Conservation (phyloP, 2,797 vertebrate species). For the Liasis olivaceus region DNA sequence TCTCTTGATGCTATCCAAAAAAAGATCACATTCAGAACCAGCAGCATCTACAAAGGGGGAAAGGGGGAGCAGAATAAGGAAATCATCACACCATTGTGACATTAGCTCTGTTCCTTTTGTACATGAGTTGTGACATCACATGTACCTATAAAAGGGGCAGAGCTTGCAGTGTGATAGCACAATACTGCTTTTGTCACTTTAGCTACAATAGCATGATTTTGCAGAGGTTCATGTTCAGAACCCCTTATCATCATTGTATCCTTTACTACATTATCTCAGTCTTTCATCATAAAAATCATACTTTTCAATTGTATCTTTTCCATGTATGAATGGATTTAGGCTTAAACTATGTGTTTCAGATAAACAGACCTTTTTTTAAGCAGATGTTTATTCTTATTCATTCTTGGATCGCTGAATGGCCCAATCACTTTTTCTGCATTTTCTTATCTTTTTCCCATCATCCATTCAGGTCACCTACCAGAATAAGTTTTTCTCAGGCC, state of each 20-base stretch:
- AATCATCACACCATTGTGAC: background rate
- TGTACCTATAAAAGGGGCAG: background rate
- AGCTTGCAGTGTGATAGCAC: background rate
- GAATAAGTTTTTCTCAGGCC: background rate
- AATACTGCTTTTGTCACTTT: background rate
- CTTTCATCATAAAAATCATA: background rate
- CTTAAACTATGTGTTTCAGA: too few relatives aligned
- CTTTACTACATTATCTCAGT: background rate
- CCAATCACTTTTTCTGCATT: background rate
- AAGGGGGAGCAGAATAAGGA: background rate
- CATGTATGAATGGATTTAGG: background rate
- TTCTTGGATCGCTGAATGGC: background rate
- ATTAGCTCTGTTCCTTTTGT: background rate
- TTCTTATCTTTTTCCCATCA: background rate
- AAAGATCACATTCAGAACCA: background rate
- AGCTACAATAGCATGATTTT: background rate
- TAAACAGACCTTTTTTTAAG: too few relatives aligned
- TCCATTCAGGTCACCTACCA: background rate
- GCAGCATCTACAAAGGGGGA: background rate
- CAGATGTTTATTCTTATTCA: background rate
- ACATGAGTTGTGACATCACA: background rate
- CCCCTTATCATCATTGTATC: background rate
- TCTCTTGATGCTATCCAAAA: background rate
- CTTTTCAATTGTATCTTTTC: background rate
- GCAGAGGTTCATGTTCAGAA: too few relatives aligned